Evolutionary conservation across 2,797 vertebrate genomes (phyloP), one percentile per base, ranked within the genome.

Genomic region (Crocodylus rhombifer): DNA sequence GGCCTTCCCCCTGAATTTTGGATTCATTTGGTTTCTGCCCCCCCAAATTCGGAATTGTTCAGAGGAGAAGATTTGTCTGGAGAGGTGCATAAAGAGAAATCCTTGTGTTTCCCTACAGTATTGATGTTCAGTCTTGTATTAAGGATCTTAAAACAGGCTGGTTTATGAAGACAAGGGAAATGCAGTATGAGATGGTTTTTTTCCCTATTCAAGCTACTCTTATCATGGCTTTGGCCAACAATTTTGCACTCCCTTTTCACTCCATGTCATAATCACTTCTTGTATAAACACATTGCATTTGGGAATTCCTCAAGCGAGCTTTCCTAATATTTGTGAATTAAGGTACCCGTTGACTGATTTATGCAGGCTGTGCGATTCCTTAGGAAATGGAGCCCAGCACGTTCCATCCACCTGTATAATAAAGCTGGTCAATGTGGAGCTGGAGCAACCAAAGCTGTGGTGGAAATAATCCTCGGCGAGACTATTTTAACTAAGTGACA

Each of bases 301-400:
- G 95, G 92, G 94, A 96, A 89, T 95, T 95, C 89, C 82, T 94
- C 63, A 88, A 3, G 4, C 88, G 90, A 77, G 65, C 93, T 95
- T 94, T 95, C 94, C 90, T 94, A 94, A 91, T 97, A 96, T 60
- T 73, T 86, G 95, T 2, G 3, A 90, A 92, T 96, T 91, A 94
- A 96, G 96, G 91, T 91, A 97, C 93, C 92, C 91, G 92, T 87
- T 97, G 96, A 96, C 84, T 97, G 96, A 97, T 97, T 97, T 97
- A 97, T 14, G 69, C 67, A 3, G 57, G 82, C 94, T 80, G 86
- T 83, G 90, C 77, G 80, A 75, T 87, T 97, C 82, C 90, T 83
- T 94, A 91, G 92, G 95, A 97, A 97, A 95, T 92, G 88, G 92
- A 96, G 93, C 89, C 85, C 91, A 93, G 91, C 86, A 82, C 95